Evolutionary conservation across 2,113 vertebrate species (phyloP).

Genomic region (Diadophis punctatus): DNA sequence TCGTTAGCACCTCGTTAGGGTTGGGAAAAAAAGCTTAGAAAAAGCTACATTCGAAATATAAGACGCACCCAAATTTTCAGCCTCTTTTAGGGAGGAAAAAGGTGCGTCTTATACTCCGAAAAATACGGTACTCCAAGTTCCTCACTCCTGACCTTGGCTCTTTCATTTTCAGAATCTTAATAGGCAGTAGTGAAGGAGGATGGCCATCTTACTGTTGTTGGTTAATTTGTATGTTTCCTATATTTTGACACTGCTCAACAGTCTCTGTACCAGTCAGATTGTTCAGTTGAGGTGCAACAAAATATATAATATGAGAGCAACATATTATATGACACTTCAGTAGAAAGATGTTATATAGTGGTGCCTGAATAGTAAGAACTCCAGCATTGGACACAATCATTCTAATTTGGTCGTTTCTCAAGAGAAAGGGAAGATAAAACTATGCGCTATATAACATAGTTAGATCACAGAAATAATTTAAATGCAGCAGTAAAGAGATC

Average conservation of each 20-base stretch:
- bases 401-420: background rate
- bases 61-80: too few species aligned
- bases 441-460: background rate
- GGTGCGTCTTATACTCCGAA: too few species aligned
- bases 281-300: background rate
- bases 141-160: background rate
- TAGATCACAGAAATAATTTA: background rate
- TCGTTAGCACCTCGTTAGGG: too few species aligned
- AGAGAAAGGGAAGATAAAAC: slow-evolving; percentile 27
- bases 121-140: too few species aligned
- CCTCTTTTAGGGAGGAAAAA: too few species aligned
- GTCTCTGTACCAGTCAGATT: background rate
- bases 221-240: background rate
- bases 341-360: background rate
- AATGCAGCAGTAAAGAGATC: background rate
- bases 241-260: background rate
- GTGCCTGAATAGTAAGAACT: background rate
- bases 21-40: too few species aligned
- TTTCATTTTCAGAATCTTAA: background rate
- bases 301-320: background rate
- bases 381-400: background rate
- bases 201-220: background rate
- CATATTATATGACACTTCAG: background rate
- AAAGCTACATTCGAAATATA: too few species aligned
- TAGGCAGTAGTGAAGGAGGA: background rate